Conservation (phyloP, 1,140 invertebrate species). For the Anastrepha obliqua region DNA sequence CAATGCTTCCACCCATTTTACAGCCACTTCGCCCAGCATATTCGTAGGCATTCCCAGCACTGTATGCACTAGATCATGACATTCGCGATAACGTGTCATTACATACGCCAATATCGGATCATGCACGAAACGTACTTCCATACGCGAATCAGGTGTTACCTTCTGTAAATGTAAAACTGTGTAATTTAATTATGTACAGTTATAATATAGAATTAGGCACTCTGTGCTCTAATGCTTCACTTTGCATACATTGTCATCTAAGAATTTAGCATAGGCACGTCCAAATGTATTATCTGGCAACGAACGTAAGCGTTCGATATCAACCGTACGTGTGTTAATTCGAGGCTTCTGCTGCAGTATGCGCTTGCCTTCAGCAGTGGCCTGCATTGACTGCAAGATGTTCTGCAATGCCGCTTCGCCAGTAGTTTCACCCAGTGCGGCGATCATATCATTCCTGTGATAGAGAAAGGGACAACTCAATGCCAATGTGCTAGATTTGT, state of each 20-base stretch:
- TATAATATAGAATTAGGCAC: no score
- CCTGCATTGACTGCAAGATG: conserved; percentile 79
- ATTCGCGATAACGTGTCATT: conserved; percentile 97
- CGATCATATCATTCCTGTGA: conserved; percentile 91
- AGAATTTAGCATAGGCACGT: conserved; percentile 88
- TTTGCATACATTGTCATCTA: conserved; percentile 85
- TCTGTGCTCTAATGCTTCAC: background rate
- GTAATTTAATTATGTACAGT: conserved; percentile 11
- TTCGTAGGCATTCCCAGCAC: conserved; percentile 94
- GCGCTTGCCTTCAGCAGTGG: conserved; percentile 80
- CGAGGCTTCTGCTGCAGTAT: conserved; percentile 88
- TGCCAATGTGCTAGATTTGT: background rate
- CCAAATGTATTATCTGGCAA: conserved; percentile 90
- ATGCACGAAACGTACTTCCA: conserved; percentile 92
- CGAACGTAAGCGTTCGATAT: conserved; percentile 82
- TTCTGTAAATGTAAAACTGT: conserved; percentile 77
- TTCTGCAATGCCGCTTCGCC: conserved; percentile 82
- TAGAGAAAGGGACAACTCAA: background rate
- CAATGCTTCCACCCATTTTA: conserved; percentile 98
- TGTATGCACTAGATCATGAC: conserved; percentile 96
- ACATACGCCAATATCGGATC: conserved; percentile 95
- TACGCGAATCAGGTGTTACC: conserved; percentile 94
- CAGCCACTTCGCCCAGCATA: conserved; percentile 93
- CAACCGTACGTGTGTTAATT: conserved; percentile 89
- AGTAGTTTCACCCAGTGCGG: conserved; percentile 93